Conservation (phyloP, 2,797 vertebrate species). For the Hydrocynus forskahlii region DNA sequence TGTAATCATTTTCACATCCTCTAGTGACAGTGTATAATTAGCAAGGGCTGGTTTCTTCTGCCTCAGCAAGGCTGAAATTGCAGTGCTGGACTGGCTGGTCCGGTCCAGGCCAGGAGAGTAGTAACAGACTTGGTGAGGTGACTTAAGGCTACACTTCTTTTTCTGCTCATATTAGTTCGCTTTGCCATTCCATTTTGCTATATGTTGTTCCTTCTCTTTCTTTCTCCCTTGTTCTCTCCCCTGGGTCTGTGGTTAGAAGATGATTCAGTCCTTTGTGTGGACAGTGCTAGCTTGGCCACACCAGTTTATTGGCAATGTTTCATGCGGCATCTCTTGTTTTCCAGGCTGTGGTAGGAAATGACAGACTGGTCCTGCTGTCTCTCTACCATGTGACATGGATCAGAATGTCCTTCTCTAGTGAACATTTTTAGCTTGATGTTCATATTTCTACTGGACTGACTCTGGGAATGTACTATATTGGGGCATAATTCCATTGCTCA, state of each 20-base stretch:
- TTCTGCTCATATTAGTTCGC: neutral
- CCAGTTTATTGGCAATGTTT: slow-evolving; percentile 5
- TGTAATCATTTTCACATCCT: slow-evolving; percentile 82
- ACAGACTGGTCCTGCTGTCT: slow-evolving; percentile 8
- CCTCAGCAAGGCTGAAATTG: slow-evolving; percentile 78
- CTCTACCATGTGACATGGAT: neutral
- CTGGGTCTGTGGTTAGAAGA: neutral
- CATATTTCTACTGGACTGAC: neutral
- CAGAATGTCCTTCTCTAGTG: slow-evolving; percentile 5
- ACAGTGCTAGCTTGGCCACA: neutral
- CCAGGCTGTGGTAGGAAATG: slow-evolving; percentile 31
- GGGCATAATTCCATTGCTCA: neutral
- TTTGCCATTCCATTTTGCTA: slow-evolving; percentile 12
- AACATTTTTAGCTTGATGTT: slow-evolving; percentile 7
- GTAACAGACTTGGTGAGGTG: slow-evolving; percentile 69
- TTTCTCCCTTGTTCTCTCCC: neutral
- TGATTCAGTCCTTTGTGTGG: neutral
- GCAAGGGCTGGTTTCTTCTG: slow-evolving; percentile 77
- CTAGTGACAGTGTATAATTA: slow-evolving; percentile 76
- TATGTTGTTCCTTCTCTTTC: neutral
- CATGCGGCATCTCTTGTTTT: slow-evolving; percentile 31
- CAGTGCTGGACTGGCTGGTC: slow-evolving; percentile 66
- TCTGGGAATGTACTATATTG: neutral
- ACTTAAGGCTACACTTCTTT: slow-evolving; percentile 17
- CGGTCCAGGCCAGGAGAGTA: slow-evolving; percentile 51